Evolutionary conservation across 1,140 invertebrate species (phyloP), one percentile per base, ranked within the genome.

Genomic region (Orius laevigatus): DNA sequence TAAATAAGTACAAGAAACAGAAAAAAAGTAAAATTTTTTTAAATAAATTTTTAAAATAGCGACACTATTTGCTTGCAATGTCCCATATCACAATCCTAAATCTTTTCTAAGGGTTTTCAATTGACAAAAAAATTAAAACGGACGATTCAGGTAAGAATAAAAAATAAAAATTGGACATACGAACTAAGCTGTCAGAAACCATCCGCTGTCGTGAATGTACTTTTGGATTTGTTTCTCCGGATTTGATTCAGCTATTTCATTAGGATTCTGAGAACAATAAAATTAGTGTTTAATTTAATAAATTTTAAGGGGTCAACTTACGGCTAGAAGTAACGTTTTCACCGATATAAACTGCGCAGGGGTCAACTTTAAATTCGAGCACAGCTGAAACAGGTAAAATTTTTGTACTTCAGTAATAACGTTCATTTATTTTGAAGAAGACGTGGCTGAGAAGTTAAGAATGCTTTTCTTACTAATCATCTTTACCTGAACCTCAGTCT

Each of bases 331-430:
- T 25, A 70, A 57, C 0, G 70, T 68, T 59, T 75, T 75, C 49
- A 74, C 55, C 5, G 70, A 71, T 31, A 71, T 63, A 59, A 73
- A 75, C 52, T 70, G 67, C 34, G 70, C 63, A 33, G 73, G 73
- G 19, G 64, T 64, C 12, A 75, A 57, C 53, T 72, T 69, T 47
- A 71, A 60, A 50, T 62, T 63, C 14, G 63, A 61, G 57, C 73
- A 75, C 46, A 75, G 56, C 67, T 70, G 58, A 48, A 65, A 66
- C 35, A 43, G 47, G 55, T 33, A 19, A 52, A 49, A 42, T 52
- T 36, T 47, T 50, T 39, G 34, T 25, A 38, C 47, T 12, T 48
- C 31, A 48, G 16, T 49, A 44, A 46, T 46, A 34, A 11, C n/a
- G 50, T 19, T 18, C 15, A 10, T 45, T 6, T 5, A 6, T 44